Base-by-base conservation (phyloP, 2,797 vertebrate species). In the Heteromormyrus szaboi region DNA sequence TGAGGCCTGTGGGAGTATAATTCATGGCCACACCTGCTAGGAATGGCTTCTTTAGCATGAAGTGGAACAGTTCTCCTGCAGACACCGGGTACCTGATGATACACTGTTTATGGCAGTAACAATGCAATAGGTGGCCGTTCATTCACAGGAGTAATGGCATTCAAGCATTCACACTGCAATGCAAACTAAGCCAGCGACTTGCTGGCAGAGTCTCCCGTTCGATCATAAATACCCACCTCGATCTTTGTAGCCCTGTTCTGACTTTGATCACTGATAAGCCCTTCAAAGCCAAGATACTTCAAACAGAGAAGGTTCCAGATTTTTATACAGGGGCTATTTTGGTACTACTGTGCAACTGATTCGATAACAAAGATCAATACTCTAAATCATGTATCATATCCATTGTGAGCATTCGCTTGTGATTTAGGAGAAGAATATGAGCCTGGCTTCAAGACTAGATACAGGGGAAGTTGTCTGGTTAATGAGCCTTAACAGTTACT, bases 211-310 rank as follows among this genome's bases (percentile, higher is more conserved):
- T 37, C 92, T 93, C 93, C 86, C 91, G 90, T 93, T 92, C 92
- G 91, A 92, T 91, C 92, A 89, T 92, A 90, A 91, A 91, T 90
- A 89, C 93, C 76, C 88, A 50, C 37, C 56, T 90, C 92, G 14
- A 91, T 93, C 91, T 92, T 62, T 91, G 90, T 91, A 91, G 90
- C 92, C 91, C 93, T 92, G 89, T 90, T 92, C 9, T 91, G 50
- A 92, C 95, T 96, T 96, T 96, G 95, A 96, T 95, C 94, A 92
- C 91, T 91, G 90, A 92, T 95, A 93, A 94, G 94, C 91, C 93
- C 92, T 93, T 94, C 94, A 95, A 94, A 95, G 93, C 91, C 91
- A 92, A 93, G 76, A 91, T 90, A 95, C 94, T 93, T 96, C 94
- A 96, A 95, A 96, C 92, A 92, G 90, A 93, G 89, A 91, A 85